phyloP scores from a whole-genome alignment of 2,113 vertebrate genomes.

The Alligator sinensis region DNA sequence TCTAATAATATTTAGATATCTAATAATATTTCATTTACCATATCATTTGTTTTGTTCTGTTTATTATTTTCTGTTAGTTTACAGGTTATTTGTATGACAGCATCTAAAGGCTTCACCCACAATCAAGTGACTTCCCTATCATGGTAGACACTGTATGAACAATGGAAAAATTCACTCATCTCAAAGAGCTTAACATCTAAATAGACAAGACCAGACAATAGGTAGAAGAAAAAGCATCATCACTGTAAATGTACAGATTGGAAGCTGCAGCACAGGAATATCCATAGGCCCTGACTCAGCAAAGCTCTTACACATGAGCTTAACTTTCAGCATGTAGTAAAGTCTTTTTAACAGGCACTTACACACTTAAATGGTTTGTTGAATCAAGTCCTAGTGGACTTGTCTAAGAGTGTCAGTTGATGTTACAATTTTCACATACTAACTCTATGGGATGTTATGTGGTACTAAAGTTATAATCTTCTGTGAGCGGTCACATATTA shows the following conservation, averaged over 20 bases:
- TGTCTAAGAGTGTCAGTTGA: not conserved
- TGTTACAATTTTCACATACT: too few species aligned
- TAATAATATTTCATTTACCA: not conserved
- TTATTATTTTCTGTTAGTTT: not conserved
- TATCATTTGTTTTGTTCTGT: not conserved
- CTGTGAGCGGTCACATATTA: too few species aligned
- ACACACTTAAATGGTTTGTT: rapidly evolving
- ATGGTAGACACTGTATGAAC: not conserved
- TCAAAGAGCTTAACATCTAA: not conserved
- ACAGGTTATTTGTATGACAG: not conserved
- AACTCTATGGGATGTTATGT: too few species aligned
- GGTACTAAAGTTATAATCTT: too few species aligned
- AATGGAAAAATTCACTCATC: not conserved
- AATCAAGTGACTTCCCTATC: not conserved
- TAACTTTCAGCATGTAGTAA: not conserved
- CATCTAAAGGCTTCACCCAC: not conserved
- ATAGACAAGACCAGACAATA: not conserved
- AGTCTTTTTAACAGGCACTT: too few species aligned
- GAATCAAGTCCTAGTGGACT: not conserved
- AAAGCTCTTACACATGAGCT: not conserved
- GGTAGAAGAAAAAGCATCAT: not conserved
- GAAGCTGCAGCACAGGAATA: not conserved
- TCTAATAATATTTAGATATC: not conserved
- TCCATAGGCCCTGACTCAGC: not conserved
- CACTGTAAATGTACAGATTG: not conserved